Evolutionary conservation across 2,888 invertebrate species (phyloP), one percentile per base, ranked within the genome.

Genomic region (Melieria crassipennis): DNA sequence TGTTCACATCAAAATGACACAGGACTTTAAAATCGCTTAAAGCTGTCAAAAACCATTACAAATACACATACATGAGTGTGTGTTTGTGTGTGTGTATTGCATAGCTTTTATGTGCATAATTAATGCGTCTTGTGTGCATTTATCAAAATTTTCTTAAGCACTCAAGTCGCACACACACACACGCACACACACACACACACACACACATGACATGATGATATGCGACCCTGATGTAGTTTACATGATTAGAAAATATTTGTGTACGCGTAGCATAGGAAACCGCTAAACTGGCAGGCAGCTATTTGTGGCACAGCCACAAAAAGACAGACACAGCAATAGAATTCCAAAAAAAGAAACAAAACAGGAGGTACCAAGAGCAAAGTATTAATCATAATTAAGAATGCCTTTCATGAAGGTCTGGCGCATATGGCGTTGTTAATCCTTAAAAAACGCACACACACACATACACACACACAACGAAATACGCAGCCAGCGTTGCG

Each of bases 331-430:
- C 10, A 4, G 5, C 7, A 16, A 7, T 1, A 16, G 30, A 7
- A 10, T 56, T 30, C 47, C 3, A 46, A 57, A 56, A 52, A 11
- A 55, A 16, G 5, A 7, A 46, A 30, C 16, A 42, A 56, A 57
- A 66, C 58, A 68, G 52, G 73, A 7, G 30, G 6, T 13, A 30
- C 7, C 10, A 47, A 10, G 42, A 30, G 7, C 4, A 16, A 5
- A 6, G 75, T 81, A 80, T 81, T 81, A 79, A 80, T 82, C 79
- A 82, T 82, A 81, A 81, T 81, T 81, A 81, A 82, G 80, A 80
- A 82, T 79, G 73, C 79, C 74, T 73, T 75, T 69, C 75, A 64
- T 55, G 70, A 45, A 61, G 63, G 71, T 66, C 66, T 71, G 63
- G 63, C 63, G 63, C 71, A 71, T 63, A 71, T 71, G 71, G 55